phyloP scores from a whole-genome alignment of 2,113 vertebrate species.

The Axis porcinus region DNA sequence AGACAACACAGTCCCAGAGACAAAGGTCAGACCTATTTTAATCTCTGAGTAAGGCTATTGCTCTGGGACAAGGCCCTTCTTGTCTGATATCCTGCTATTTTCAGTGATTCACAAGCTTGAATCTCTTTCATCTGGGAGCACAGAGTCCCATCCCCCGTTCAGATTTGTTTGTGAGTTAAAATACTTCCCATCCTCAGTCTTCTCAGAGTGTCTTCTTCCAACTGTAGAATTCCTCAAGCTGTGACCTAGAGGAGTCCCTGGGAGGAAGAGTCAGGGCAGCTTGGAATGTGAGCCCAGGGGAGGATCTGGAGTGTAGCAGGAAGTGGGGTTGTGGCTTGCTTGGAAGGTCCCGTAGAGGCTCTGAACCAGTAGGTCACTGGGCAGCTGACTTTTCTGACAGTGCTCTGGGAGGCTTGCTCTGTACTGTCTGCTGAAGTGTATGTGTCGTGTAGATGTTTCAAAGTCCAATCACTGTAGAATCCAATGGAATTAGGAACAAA shows the following conservation, averaged over 20 bases:
- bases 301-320: not conserved
- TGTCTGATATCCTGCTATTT: conserved; percentile 67
- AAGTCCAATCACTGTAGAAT: not conserved
- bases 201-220: conserved; percentile 29
- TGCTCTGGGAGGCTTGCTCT: not conserved
- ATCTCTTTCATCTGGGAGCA: conserved; percentile 59
- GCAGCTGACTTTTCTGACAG: not conserved
- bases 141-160: conserved; percentile 18
- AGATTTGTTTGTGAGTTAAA: conserved; percentile 56
- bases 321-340: not conserved
- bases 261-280: not conserved
- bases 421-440: not conserved
- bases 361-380: not conserved
- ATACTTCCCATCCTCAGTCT: conserved; percentile 29
- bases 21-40: conserved; percentile 74
- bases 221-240: not conserved
- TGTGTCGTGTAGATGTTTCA: accelerated
- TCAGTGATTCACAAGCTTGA: conserved; percentile 61
- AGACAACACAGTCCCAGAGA: conserved; percentile 31
- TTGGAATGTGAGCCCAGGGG: not conserved
- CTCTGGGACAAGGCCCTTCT: conserved; percentile 65
- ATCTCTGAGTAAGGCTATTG: conserved; percentile 58
- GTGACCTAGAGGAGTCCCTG: not conserved
- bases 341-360: not conserved
- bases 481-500: not conserved